Evolutionary conservation across 1,140 invertebrate species (phyloP).

Genomic region (Caenorhabditis brenneri): DNA sequence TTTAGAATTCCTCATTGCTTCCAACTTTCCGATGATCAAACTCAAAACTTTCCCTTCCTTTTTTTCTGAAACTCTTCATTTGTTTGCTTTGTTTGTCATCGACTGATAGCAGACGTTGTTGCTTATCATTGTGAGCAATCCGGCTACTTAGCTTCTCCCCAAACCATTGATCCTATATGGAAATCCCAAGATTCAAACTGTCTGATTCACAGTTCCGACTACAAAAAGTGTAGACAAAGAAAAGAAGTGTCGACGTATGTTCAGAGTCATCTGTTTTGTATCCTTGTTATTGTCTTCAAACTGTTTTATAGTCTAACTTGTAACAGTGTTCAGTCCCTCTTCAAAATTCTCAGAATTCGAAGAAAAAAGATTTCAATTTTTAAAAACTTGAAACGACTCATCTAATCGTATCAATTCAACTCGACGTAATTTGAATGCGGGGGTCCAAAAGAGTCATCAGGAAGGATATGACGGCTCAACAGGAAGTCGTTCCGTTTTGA

Average conservation of each 20-base stretch:
- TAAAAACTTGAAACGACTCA: neutral
- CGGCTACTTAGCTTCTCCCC: neutral
- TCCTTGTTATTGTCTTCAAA: neutral
- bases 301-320: neutral
- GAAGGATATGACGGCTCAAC: neutral
- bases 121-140: neutral
- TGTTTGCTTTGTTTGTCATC: neutral
- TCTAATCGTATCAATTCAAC: neutral
- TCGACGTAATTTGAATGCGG: neutral
- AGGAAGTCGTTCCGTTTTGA: neutral
- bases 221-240: neutral
- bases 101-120: neutral
- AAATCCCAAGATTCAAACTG: neutral
- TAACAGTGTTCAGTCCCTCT: neutral
- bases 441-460: slow-evolving; percentile 1
- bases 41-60: neutral
- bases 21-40: neutral
- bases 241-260: neutral
- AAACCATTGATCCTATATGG: neutral
- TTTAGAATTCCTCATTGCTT: neutral
- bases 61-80: neutral
- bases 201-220: neutral
- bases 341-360: neutral
- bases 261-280: neutral
- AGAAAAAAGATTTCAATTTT: neutral